Conservation (phyloP, 64 coral and sea anemone genomes). For the Montipora capricornis region DNA sequence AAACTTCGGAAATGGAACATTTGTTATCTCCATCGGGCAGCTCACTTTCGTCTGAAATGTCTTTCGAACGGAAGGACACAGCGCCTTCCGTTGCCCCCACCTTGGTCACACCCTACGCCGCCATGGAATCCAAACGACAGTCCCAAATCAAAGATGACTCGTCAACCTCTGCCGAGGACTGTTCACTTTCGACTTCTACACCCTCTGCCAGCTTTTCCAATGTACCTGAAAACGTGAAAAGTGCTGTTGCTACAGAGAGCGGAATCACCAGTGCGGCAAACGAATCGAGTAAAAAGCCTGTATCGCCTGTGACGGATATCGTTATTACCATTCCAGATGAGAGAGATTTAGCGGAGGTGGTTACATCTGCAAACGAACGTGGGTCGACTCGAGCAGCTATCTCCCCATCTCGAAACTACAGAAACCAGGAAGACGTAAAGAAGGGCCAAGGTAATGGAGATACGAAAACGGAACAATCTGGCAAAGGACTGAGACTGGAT, state of each 20-base stretch:
- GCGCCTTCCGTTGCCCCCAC: background rate
- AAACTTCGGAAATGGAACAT: background rate
- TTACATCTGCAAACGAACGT: background rate
- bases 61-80: background rate
- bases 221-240: background rate
- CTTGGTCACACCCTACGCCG: background rate
- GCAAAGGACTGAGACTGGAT: background rate
- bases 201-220: background rate
- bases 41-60: background rate
- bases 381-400: background rate
- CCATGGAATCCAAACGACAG: background rate
- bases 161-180: background rate
- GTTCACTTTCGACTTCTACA: background rate
- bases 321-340: background rate
- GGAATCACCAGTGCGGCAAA: background rate
- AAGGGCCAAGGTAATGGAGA: background rate
- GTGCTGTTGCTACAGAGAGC: background rate
- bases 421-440: background rate
- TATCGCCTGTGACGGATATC: background rate
- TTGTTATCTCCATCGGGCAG: background rate
- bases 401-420: background rate
- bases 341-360: background rate
- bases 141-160: background rate
- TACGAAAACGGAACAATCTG: background rate
- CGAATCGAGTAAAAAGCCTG: background rate